Base-by-base conservation (phyloP, 2,888 invertebrate genomes). In the Timema cristinae region DNA sequence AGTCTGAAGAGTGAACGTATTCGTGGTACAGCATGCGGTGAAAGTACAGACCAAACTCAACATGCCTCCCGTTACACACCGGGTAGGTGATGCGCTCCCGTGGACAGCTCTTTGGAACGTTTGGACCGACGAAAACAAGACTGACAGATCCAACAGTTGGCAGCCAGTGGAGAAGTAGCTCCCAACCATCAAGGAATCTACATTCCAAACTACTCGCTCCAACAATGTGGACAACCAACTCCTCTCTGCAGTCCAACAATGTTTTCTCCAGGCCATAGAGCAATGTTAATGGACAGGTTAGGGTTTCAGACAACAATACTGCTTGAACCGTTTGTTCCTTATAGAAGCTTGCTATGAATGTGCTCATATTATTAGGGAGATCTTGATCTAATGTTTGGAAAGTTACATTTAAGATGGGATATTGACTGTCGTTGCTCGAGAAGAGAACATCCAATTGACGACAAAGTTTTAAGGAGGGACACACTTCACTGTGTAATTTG, bases 261-360 rank as follows among this genome's bases (percentile, higher is more conserved):
- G 47, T 10, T 16, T 51, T 68, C 8, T 68, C 68, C 47, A 68
- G 32, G 10, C 32, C 68, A 16, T 68, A 68, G n/a, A 68, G 15
- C 16, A 68, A 68, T 13, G 68, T 68, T 16, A 68, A 68, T 50
- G 68, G 68, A 47, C 68, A 68, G 7, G 68, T 68, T 32, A 68
- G 32, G 47, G 47, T 13, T 50, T 68, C 68, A n/a, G 68, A 68
- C 32, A 68, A 7, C 48, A 68, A 11, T 6, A 51, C 68, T 11
- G 16, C 32, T 16, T 68, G 6, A 49, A 66, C 32, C n/a, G 7
- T 47, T 10, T 47, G 66, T 48, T 66, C 49, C 67, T 54, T 47
- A 16, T n/a, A 13, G 10, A 32, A 4, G 32, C 6, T 15, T 13
- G 15, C 32, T 68, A 68, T 68, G n/a, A 68, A 68, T 10, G 16